Evolutionary conservation across 2,888 invertebrate genomes (phyloP).

Genomic region (Latrodectus elegans): DNA sequence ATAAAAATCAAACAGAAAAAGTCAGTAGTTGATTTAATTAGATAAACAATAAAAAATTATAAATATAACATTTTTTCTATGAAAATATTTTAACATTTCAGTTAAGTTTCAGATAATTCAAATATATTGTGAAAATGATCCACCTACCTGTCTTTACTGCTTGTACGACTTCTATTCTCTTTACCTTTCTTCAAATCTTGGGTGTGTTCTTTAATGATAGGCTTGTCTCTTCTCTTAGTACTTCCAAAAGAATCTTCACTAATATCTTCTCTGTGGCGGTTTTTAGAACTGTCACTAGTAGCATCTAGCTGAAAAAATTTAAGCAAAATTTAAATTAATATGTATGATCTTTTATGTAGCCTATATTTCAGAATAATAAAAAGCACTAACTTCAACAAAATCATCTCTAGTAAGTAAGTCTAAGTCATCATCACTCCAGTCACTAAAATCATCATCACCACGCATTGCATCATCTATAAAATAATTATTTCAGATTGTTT

Average conservation of each 20-base stretch:
- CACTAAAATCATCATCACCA: slow-evolving; percentile 81
- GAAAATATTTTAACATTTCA: neutral
- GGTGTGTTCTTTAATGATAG: neutral
- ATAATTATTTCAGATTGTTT: no score
- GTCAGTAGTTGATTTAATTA: no score
- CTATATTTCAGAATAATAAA: neutral
- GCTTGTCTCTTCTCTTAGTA: slow-evolving; percentile 34
- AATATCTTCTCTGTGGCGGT: slow-evolving; percentile 13
- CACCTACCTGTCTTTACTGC: slow-evolving; percentile 35
- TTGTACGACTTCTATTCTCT: slow-evolving; percentile 23
- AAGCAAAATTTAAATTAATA: neutral
- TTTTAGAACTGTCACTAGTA: slow-evolving; percentile 31
- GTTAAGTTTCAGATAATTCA: neutral
- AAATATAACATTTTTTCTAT: neutral
- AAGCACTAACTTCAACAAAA: slow-evolving; percentile 45
- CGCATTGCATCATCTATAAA: slow-evolving; percentile 38
- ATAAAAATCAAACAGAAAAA: no score
- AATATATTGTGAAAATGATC: neutral
- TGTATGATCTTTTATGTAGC: neutral
- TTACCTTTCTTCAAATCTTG: slow-evolving; percentile 35
- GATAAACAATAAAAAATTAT: no score
- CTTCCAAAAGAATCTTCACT: slow-evolving; percentile 10
- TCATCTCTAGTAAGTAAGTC: slow-evolving; percentile 79
- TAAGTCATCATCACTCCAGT: slow-evolving; percentile 88
- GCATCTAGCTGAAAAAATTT: slow-evolving; percentile 30